A percentile compares a stretch with the other conserved stretches of the same genome.
Conservation (phyloP, 2,113 vertebrate genomes). For the Irena cyanogastra region DNA sequence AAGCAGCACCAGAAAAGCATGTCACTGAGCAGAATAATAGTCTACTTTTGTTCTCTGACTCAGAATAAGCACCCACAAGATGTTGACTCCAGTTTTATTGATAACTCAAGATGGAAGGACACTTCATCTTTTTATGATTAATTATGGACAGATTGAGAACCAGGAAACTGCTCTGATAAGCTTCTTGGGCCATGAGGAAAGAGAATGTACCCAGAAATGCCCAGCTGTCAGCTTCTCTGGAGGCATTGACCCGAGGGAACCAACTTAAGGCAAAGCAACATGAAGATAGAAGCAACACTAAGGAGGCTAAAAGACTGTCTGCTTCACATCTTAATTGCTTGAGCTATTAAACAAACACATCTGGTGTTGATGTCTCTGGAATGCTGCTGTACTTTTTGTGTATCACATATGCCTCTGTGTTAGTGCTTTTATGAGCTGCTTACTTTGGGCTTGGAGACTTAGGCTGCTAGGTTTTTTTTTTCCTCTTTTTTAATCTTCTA, state of each 20-base stretch:
- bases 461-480: neutral
- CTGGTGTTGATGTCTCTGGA: conserved; percentile 13
- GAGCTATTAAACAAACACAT: conserved; percentile 52
- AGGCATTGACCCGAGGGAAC: neutral
- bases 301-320: neutral
- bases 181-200: neutral
- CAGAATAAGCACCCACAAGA: neutral
- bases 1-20: neutral
- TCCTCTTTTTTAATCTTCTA: neutral
- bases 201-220: neutral
- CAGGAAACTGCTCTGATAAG: neutral
- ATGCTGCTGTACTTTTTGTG: conserved; percentile 12
- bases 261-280: neutral
- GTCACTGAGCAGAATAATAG: neutral
- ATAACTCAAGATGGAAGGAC: neutral
- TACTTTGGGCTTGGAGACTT: neutral
- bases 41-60: neutral
- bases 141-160: neutral
- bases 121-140: neutral
- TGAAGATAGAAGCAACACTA: neutral
- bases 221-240: neutral
- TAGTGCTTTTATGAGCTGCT: neutral
- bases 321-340: conserved; percentile 36
- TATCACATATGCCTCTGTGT: neutral
- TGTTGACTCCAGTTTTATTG: neutral